Conservation (phyloP, 64 coral and sea anemone species). For the Pocillopora damicornis region DNA sequence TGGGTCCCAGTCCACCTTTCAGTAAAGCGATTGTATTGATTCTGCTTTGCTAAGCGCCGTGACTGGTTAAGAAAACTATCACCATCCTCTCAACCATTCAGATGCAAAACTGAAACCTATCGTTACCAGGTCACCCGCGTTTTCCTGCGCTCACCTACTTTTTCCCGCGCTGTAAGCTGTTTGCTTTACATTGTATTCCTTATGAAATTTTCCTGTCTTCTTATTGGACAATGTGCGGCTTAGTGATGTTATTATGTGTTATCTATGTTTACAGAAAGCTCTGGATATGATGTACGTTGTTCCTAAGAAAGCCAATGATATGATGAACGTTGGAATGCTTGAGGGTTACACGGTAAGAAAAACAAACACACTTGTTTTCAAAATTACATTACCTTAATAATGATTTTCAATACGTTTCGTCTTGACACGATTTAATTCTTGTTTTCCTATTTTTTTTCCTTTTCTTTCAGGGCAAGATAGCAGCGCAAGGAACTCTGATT, state of each 20-base stretch:
- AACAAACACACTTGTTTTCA: background rate
- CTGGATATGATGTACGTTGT: slow-evolving; percentile 92
- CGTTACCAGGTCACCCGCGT: too few species aligned
- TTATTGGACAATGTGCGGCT: too few species aligned
- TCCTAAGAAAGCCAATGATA: slow-evolving; percentile 98
- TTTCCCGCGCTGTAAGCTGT: too few species aligned
- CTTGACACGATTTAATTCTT: background rate
- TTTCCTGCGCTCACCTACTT: too few species aligned
- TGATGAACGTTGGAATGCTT: slow-evolving; percentile 99
- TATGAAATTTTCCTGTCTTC: too few species aligned
- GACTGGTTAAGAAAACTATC: too few species aligned
- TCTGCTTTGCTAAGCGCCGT: too few species aligned
- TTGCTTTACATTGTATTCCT: too few species aligned
- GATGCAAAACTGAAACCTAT: too few species aligned
- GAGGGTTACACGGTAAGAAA: slow-evolving; percentile 85
- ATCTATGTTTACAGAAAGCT: slow-evolving; percentile 65
- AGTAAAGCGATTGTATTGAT: too few species aligned
- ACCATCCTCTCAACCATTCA: too few species aligned
- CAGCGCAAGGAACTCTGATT: slow-evolving; percentile 87
- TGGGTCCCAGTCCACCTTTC: background rate
- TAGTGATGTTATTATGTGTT: background rate
- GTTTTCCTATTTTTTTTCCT: background rate
- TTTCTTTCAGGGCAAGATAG: slow-evolving; percentile 73
- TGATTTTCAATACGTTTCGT: background rate
- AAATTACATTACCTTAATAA: background rate